A percentile compares a stretch with the other conserved stretches of the same genome.
phyloP scores from a whole-genome alignment of 2,888 invertebrate species.

The Trichopoda pennipes region DNA sequence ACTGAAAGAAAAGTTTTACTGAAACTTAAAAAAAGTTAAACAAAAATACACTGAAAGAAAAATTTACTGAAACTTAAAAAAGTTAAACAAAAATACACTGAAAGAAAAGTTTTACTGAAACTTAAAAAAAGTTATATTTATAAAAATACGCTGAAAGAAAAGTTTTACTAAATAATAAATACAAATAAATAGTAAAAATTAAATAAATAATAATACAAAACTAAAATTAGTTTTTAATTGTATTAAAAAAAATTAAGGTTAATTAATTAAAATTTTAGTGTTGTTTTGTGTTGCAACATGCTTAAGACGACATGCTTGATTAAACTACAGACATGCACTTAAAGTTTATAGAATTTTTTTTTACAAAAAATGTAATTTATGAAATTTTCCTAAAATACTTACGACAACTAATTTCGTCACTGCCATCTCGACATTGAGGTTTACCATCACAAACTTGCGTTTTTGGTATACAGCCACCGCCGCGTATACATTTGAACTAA shows the following conservation, averaged over 20 bases:
- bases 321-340: conserved; percentile 22
- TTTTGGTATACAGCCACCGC: conserved; percentile 80
- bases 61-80: too few relatives aligned
- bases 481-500: conserved; percentile 81
- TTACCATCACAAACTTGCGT: conserved; percentile 82
- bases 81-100: neutral
- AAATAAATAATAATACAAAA: too few relatives aligned
- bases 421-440: conserved; percentile 82
- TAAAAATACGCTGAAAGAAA: conserved; percentile 12
- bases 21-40: neutral
- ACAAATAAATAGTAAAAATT: too few relatives aligned
- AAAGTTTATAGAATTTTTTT: neutral
- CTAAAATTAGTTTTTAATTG: neutral
- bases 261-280: conserved; percentile 13
- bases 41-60: neutral
- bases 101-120: neutral
- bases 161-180: neutral
- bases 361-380: neutral
- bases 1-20: neutral
- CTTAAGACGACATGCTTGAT: conserved; percentile 6
- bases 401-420: conserved; percentile 82
- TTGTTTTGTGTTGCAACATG: neutral
- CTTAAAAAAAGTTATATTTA: neutral
- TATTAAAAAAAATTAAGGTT: neutral
- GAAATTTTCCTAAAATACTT: conserved; percentile 73